Percentiles rank a stretch among this genome's conserved stretches.
phyloP scores from a whole-genome alignment of 2,888 invertebrate genomes.

The Antheraea yamamai region DNA sequence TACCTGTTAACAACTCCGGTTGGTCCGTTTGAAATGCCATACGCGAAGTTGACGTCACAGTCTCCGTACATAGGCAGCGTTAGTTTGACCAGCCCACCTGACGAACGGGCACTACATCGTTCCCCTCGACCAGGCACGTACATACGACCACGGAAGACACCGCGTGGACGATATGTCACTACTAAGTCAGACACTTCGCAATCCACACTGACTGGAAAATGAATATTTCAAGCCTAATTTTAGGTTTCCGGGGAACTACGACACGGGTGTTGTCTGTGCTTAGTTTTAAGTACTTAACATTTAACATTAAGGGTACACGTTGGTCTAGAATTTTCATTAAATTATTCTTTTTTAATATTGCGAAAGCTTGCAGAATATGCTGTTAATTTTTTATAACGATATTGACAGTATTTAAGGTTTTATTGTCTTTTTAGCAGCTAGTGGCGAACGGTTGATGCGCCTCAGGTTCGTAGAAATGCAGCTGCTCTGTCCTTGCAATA shows the following conservation, averaged over 20 bases:
- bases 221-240: not conserved
- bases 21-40: conserved; percentile 70
- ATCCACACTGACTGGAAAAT: conserved; percentile 86
- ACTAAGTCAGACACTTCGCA: conserved; percentile 88
- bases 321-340: no score
- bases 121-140: conserved; percentile 91
- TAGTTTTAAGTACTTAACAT: no score
- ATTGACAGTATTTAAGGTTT: no score
- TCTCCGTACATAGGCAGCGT: conserved; percentile 82
- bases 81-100: conserved; percentile 71
- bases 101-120: conserved; percentile 84
- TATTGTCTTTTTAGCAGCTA: no score
- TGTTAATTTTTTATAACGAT: no score
- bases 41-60: conserved; percentile 83
- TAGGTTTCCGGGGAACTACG: not conserved
- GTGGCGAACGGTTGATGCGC: no score
- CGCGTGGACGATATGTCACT: conserved; percentile 84
- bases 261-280: not conserved
- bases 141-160: conserved; percentile 86
- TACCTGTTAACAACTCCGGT: conserved; percentile 77
- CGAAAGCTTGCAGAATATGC: no score
- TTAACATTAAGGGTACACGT: no score
- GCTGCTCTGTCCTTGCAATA: no score
- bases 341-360: no score
- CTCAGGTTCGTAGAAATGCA: no score